Conservation (phyloP, 64 coral and sea anemone species). For the Orbicella faveolata region DNA sequence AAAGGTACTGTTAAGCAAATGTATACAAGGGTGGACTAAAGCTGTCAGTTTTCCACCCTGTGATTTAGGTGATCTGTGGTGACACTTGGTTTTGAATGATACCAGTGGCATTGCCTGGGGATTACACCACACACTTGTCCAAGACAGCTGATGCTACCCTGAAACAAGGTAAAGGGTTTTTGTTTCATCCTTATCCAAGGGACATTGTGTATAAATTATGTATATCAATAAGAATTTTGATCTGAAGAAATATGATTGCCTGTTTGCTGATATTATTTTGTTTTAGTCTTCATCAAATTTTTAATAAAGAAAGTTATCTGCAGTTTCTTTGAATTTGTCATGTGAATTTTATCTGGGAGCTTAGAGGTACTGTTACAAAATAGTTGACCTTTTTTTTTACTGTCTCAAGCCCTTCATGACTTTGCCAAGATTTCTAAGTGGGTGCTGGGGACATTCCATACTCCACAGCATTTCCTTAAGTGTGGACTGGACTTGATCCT, state of each 20-base stretch:
- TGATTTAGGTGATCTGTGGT: conserved; percentile 31
- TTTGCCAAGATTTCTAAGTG: background rate
- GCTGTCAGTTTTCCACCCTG: conserved; percentile 27
- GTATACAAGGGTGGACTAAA: conserved; percentile 27
- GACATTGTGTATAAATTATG: background rate
- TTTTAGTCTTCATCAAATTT: background rate
- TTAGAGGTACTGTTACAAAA: background rate
- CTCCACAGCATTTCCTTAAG: too few species aligned
- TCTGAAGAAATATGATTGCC: background rate
- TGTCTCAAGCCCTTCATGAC: background rate
- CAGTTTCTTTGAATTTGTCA: background rate
- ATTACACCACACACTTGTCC: conserved; percentile 23
- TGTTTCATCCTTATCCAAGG: conserved; percentile 19
- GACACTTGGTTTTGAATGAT: conserved; percentile 40
- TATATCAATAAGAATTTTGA: background rate
- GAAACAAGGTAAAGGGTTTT: background rate
- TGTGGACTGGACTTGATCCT: background rate
- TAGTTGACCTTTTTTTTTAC: too few species aligned
- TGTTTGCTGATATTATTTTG: background rate
- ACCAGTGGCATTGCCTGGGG: conserved; percentile 33
- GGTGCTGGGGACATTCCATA: background rate
- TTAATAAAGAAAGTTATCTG: background rate
- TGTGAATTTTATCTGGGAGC: background rate
- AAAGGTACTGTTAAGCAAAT: too few species aligned
- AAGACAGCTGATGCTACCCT: conserved; percentile 4